These are phyloP conservation scores for Callionymus lyra DNA, from an alignment of 2,113 vertebrate genomes.

Conservation along the genomic window DNA sequence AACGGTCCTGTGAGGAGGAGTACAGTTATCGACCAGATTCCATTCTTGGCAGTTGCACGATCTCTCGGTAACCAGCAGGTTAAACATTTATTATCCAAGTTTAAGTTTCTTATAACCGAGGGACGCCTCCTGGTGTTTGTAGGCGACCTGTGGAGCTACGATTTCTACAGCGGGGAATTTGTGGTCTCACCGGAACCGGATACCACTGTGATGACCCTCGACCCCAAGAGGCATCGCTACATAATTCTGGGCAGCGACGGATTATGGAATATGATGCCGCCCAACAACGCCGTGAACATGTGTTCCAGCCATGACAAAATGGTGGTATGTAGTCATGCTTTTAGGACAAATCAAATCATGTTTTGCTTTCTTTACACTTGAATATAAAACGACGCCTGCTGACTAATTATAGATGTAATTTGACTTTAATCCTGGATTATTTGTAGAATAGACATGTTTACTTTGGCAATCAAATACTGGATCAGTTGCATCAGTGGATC, in stretches of 20 bases:
- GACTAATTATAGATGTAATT: too few species aligned
- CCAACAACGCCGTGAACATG: conserved; percentile 90
- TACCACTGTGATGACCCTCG: conserved; percentile 86
- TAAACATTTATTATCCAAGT: too few species aligned
- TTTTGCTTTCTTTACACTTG: too few species aligned
- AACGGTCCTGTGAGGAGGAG: conserved; percentile 93
- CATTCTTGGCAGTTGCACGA: conserved; percentile 91
- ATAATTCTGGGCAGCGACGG: conserved; percentile 96
- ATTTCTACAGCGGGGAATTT: conserved; percentile 96
- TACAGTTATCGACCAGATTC: conserved; percentile 96
- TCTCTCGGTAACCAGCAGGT: conserved; percentile 64
- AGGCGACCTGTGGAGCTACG: conserved; percentile 98
- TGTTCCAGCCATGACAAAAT: conserved; percentile 88
- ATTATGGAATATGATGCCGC: conserved; percentile 97
- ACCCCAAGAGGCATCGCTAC: conserved; percentile 85
- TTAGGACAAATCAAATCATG: too few species aligned
- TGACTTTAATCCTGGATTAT: too few species aligned
- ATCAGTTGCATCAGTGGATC: too few species aligned
- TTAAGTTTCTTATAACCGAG: not conserved
- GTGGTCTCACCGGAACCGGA: conserved; percentile 96
- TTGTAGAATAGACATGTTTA: too few species aligned
- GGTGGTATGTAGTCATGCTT: conserved; percentile 42
- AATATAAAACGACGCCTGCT: too few species aligned
- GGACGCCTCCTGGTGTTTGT: not conserved
- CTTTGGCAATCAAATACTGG: too few species aligned